A percentile compares a stretch with the other conserved stretches of the same genome.
phyloP scores from a whole-genome alignment of 1,140 invertebrate genomes.

The Macrobrachium rosenbergii region DNA sequence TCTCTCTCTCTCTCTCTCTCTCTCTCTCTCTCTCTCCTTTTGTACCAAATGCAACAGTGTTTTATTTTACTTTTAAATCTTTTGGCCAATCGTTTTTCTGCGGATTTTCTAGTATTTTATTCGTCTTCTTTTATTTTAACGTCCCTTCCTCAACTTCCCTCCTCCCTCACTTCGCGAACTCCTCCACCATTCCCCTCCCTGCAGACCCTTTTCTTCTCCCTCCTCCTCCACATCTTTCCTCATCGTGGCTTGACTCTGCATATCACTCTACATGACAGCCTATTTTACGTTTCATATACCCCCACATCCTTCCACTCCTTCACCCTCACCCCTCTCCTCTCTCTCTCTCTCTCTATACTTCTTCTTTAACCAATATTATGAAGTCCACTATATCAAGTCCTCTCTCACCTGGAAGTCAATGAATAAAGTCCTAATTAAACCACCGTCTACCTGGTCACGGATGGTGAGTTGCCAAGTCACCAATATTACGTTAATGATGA shows the following conservation, averaged over 20 bases:
- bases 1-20: background rate
- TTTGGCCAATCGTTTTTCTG: too few species aligned
- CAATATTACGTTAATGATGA: too few species aligned
- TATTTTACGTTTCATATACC: background rate
- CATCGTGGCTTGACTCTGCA: background rate
- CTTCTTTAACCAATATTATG: background rate
- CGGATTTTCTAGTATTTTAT: too few species aligned
- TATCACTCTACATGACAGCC: background rate
- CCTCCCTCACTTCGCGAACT: background rate
- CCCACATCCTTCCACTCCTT: background rate
- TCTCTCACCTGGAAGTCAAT: too few species aligned
- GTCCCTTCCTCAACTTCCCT: background rate
- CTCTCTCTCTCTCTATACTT: background rate
- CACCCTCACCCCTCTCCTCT: background rate
- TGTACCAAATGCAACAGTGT: too few species aligned
- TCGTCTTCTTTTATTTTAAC: background rate
- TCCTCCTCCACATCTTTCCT: background rate
- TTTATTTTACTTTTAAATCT: too few species aligned
- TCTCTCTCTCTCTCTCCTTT: background rate
- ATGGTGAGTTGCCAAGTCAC: too few species aligned
- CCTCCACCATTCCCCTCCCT: background rate
- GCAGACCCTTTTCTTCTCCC: background rate
- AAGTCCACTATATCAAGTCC: too few species aligned
- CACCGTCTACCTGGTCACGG: too few species aligned
- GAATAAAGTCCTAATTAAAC: too few species aligned